Base-by-base conservation (phyloP, 2,797 vertebrate species). In the Erpetoichthys calabaricus region DNA sequence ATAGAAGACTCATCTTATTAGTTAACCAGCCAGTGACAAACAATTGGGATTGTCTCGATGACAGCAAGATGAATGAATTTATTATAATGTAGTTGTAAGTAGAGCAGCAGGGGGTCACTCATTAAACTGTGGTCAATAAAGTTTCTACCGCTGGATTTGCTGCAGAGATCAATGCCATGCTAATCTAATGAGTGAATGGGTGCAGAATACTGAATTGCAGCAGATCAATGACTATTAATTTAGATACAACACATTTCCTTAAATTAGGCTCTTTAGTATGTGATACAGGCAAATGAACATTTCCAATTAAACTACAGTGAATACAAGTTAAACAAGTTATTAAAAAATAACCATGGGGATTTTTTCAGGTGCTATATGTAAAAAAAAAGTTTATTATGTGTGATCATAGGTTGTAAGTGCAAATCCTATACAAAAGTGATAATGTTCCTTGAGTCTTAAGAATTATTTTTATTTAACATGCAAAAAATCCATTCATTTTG, bases 171-270 rank as follows among this genome's bases (percentile, higher is more conserved):
- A 84, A 89, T 88, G 78, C 71, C 67, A 78, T 69, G 75, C 82
- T 91, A 88, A 92, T 88, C 84, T 85, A 82, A 73, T 74, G 83
- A 89, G 75, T 80, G 69, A 72, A 79, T 78, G 77, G 76, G 25
- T 79, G 77, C 81, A 78, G 76, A 83, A 89, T 83, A 80, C 81
- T 79, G 86, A 80, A 76, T 80, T 76, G 67, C 64, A 70, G 67
- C 76, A 75, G 74, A 94, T 95, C 90, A 53, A 94, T 92, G 80
- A 68, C 87, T 89, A 90, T 92, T 93, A 82, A 92, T 94, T 91
- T 88, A 82, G 86, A 81, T 83, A 75, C 62, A 81, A 78, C 82
- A 66, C 84, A 88, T 85, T 84, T 82, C 82, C 83, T 83, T 77
- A 82, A 85, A 87, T 80, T 76, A 81, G 88, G 88, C 71, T 82